These are phyloP conservation scores for Canis aureus DNA, from an alignment of 2,113 vertebrate species.

Conservation along the genomic window DNA sequence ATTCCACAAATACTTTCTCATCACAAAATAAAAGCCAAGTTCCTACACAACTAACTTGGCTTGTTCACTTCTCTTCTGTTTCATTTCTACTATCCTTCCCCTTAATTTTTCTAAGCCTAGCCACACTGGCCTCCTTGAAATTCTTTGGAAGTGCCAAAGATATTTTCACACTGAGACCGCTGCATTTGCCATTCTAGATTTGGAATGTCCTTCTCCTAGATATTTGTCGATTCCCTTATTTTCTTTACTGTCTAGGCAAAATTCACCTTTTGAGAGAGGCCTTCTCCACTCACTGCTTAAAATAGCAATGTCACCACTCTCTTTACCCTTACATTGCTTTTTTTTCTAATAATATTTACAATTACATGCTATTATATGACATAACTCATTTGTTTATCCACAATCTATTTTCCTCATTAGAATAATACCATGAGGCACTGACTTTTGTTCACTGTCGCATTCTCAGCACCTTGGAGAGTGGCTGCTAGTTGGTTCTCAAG, in stretches of 20 bases:
- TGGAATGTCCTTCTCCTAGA: background rate
- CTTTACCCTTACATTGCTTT: background rate
- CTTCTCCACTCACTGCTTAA: background rate
- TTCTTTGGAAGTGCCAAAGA: background rate
- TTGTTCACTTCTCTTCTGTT: background rate
- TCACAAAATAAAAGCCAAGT: background rate
- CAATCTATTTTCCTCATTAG: background rate
- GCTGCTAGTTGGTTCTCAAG: background rate
- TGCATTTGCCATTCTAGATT: background rate
- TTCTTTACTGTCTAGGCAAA: background rate
- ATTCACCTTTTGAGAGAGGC: background rate
- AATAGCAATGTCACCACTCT: background rate
- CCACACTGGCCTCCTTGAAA: background rate
- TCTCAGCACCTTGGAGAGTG: background rate
- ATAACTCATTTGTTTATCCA: background rate
- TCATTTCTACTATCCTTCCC: background rate
- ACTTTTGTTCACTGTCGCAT: background rate
- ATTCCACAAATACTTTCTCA: background rate
- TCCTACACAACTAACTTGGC: accelerated
- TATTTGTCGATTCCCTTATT: background rate
- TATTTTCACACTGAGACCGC: background rate
- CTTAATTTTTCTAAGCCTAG: background rate
- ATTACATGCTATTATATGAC: background rate
- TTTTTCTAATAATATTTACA: background rate
- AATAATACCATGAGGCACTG: background rate